Conservation (phyloP, 2,797 vertebrate species). For the Propithecus perrieri region DNA sequence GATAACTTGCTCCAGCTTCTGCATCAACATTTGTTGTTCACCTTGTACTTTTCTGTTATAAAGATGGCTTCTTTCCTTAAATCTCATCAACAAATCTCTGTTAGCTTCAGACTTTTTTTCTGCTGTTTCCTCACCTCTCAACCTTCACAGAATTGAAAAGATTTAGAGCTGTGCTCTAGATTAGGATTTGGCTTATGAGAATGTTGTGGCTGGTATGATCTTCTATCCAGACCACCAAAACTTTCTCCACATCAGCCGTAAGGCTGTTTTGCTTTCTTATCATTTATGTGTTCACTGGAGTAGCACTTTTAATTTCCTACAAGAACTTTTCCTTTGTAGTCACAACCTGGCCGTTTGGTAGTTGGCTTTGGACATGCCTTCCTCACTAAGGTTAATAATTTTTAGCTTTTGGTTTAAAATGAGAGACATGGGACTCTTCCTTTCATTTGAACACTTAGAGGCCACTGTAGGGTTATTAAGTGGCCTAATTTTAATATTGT, state of each 20-base stretch:
- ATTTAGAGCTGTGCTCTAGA: background rate
- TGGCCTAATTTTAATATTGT: background rate
- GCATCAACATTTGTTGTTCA: background rate
- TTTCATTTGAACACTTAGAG: background rate
- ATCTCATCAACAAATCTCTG: background rate
- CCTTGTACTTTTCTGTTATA: background rate
- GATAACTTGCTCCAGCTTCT: background rate
- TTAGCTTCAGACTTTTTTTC: background rate
- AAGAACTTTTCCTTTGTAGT: background rate
- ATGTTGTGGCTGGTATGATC: background rate
- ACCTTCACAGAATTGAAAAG: background rate
- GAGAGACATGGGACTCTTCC: background rate
- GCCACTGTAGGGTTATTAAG: background rate
- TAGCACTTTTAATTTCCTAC: background rate
- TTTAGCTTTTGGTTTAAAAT: background rate
- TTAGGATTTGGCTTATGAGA: background rate
- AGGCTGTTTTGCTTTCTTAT: background rate
- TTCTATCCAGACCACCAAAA: background rate
- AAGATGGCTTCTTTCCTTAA: background rate
- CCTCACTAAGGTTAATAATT: background rate
- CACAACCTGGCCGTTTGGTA: background rate
- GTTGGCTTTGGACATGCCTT: background rate
- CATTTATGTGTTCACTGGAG: background rate
- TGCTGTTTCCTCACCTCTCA: background rate
- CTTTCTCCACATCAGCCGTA: background rate